Evolutionary conservation across 1,140 invertebrate species (phyloP).

Genomic region (Sitobion miscanthi): DNA sequence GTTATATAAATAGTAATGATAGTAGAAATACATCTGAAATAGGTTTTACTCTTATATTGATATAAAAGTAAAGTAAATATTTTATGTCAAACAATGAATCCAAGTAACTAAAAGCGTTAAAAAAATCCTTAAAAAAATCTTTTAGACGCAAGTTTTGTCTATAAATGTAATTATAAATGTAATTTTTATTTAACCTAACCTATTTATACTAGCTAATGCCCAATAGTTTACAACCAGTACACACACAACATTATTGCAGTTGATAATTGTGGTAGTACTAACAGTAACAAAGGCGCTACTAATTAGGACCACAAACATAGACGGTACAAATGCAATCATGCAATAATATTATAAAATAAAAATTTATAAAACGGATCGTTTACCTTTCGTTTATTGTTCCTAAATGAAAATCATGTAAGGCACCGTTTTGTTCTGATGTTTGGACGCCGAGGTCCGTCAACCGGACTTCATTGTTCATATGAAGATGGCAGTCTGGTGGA

Average conservation of each 20-base stretch:
- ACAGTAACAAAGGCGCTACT: not conserved
- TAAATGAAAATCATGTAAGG: not conserved
- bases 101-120: not conserved
- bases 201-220: not conserved
- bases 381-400: not conserved
- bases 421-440: not conserved
- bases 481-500: not conserved
- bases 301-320: not conserved
- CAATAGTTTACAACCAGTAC: not conserved
- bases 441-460: not conserved
- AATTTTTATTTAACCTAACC: too few relatives aligned
- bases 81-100: not conserved
- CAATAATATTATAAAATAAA: not conserved
- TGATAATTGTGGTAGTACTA: not conserved
- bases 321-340: not conserved
- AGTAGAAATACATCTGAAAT: not conserved
- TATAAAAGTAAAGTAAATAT: not conserved
- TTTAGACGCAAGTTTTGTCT: not conserved
- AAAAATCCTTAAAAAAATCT: not conserved
- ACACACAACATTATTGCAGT: not conserved
- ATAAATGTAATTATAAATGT: not conserved
- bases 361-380: not conserved
- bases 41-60: not conserved
- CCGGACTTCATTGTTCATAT: not conserved
- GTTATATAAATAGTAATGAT: not conserved